A percentile compares a stretch with the other conserved stretches of the same genome.
These are phyloP conservation scores for Ashinkailepas kermadecensis DNA, from an alignment of 2,888 invertebrate species.

Conservation along the genomic window DNA sequence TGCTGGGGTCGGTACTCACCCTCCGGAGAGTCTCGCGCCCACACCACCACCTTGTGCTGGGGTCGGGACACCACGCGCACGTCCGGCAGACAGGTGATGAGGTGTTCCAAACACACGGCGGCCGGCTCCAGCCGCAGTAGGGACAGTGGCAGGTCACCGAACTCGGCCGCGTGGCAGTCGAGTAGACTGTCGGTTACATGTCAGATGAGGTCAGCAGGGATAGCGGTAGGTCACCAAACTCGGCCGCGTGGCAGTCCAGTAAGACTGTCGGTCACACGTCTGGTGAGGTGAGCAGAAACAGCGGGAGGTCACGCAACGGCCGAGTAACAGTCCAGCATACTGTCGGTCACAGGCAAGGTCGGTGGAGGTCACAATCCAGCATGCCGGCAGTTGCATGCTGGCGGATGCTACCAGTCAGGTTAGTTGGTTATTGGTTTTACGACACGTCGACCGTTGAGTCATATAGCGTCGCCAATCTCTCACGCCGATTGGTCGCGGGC, in stretches of 20 bases:
- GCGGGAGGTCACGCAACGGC: conserved; percentile 49
- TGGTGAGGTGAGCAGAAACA: background rate
- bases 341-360: conserved; percentile 39
- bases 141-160: conserved; percentile 42
- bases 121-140: background rate
- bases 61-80: conserved; percentile 48
- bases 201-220: background rate
- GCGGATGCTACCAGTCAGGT: too few relatives aligned
- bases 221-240: conserved; percentile 48
- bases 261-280: conserved; percentile 52
- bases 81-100: conserved; percentile 73
- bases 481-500: too few relatives aligned
- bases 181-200: conserved; percentile 54
- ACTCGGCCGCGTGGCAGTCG: conserved; percentile 69
- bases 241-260: conserved; percentile 69
- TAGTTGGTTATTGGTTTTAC: too few relatives aligned
- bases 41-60: conserved; percentile 16
- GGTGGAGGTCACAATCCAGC: too few relatives aligned
- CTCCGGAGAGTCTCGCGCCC: background rate
- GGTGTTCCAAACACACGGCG: conserved; percentile 58
- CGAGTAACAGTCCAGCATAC: conserved; percentile 73
- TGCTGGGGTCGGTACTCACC: background rate
- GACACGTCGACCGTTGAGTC: too few relatives aligned
- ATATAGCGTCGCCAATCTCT: too few relatives aligned
- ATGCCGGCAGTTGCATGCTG: too few relatives aligned